Evolutionary conservation across 2,797 vertebrate genomes (phyloP).

Genomic region (Trematomus bernacchii): DNA sequence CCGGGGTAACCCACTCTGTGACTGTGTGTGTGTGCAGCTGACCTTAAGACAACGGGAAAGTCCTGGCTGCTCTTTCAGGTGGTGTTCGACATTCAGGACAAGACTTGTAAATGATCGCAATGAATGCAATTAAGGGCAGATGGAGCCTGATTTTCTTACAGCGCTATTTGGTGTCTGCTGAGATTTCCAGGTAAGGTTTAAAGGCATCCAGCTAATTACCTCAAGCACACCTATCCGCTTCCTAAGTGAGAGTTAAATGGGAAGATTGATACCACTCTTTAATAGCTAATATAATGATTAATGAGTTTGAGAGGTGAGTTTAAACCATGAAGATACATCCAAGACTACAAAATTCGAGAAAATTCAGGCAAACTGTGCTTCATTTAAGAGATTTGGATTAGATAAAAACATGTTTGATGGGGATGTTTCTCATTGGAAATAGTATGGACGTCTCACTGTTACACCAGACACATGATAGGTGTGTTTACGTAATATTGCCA

Average conservation of each 20-base stretch:
- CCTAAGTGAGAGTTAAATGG: too few relatives aligned
- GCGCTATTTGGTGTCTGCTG: neutral
- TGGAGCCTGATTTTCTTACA: neutral
- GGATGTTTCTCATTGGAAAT: too few relatives aligned
- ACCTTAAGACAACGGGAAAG: slow-evolving; percentile 41
- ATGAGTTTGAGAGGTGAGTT: too few relatives aligned
- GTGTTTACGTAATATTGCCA: slow-evolving; percentile 50
- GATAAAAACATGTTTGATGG: too few relatives aligned
- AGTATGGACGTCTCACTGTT: too few relatives aligned
- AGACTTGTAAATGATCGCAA: slow-evolving; percentile 51
- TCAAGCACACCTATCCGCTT: neutral
- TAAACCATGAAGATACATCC: too few relatives aligned
- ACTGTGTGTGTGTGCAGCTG: slow-evolving; percentile 12
- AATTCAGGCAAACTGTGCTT: too few relatives aligned
- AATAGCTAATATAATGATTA: too few relatives aligned
- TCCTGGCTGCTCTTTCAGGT: slow-evolving; percentile 53
- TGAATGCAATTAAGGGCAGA: slow-evolving; percentile 35
- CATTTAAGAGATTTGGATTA: too few relatives aligned
- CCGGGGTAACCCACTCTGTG: slow-evolving; percentile 42
- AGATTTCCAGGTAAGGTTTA: slow-evolving; percentile 10
- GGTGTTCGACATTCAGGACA: slow-evolving; percentile 40
- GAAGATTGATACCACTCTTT: too few relatives aligned
- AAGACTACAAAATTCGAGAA: too few relatives aligned
- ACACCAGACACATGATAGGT: neutral
- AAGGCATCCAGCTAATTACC: neutral